phyloP scores from a whole-genome alignment of 2,797 vertebrate species.

The Erethizon dorsatum region DNA sequence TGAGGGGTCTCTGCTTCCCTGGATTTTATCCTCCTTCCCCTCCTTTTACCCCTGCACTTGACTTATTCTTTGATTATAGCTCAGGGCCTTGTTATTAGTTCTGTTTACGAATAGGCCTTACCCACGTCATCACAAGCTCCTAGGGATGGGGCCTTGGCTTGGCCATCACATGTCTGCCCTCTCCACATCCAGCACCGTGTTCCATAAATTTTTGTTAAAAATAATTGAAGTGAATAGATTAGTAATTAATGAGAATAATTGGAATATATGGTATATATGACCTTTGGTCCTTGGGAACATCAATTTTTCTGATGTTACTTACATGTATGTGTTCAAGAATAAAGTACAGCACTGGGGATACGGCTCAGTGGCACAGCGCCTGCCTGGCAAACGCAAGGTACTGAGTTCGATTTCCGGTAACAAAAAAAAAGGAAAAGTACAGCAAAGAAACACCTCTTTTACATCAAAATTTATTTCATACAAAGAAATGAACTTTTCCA shows the following conservation, averaged over 20 bases:
- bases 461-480: slow-evolving; percentile 31
- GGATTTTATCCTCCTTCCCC: neutral
- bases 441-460: slow-evolving; percentile 55
- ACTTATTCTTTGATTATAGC: neutral
- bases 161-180: neutral
- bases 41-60: neutral
- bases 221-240: slow-evolving; percentile 48
- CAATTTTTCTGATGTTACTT: slow-evolving; percentile 10
- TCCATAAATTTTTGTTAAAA: slow-evolving; percentile 65
- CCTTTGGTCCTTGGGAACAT: slow-evolving; percentile 63
- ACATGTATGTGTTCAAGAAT: slow-evolving; percentile 37
- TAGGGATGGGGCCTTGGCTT: neutral
- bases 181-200: neutral
- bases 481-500: slow-evolving; percentile 40
- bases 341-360: too few relatives aligned
- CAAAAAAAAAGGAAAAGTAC: neutral
- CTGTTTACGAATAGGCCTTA: neutral
- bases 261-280: slow-evolving; percentile 57
- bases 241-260: slow-evolving; percentile 73
- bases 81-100: slow-evolving; percentile 28
- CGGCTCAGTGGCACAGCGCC: too few relatives aligned
- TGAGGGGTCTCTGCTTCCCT: neutral
- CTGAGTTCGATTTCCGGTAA: too few relatives aligned
- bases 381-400: too few relatives aligned
- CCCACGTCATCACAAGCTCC: neutral